Evolutionary conservation across 2,113 vertebrate genomes (phyloP).

Genomic region (Strigops habroptila): DNA sequence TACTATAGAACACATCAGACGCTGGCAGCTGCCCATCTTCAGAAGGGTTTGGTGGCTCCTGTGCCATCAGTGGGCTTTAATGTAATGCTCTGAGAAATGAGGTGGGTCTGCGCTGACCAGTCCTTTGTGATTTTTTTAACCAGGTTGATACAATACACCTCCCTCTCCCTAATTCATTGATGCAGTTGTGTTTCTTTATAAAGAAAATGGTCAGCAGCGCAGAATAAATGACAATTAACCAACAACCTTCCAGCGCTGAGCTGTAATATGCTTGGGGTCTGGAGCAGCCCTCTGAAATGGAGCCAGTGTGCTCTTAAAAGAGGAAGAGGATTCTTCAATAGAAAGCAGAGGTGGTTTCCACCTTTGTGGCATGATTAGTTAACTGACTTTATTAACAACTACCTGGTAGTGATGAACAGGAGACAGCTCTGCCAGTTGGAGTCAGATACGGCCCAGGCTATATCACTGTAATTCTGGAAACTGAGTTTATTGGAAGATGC

Average conservation of each 20-base stretch:
- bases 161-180: background rate
- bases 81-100: background rate
- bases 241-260: background rate
- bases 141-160: background rate
- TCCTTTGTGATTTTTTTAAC: background rate
- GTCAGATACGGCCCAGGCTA: background rate
- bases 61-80: fast-evolving
- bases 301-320: background rate
- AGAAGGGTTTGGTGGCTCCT: background rate
- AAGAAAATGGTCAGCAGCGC: background rate
- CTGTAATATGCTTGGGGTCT: background rate
- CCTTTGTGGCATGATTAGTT: background rate
- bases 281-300: background rate
- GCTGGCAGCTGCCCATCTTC: background rate
- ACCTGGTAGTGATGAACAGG: background rate
- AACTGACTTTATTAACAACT: background rate
- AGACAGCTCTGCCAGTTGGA: background rate
- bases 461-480: background rate
- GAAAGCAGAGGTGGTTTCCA: background rate
- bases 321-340: background rate
- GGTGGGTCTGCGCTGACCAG: background rate
- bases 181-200: fast-evolving
- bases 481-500: background rate
- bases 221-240: background rate
- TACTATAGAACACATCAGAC: background rate